These are phyloP conservation scores for Psix sp. DNA, from an alignment of 1,140 invertebrate genomes.

Conservation along the genomic window DNA sequence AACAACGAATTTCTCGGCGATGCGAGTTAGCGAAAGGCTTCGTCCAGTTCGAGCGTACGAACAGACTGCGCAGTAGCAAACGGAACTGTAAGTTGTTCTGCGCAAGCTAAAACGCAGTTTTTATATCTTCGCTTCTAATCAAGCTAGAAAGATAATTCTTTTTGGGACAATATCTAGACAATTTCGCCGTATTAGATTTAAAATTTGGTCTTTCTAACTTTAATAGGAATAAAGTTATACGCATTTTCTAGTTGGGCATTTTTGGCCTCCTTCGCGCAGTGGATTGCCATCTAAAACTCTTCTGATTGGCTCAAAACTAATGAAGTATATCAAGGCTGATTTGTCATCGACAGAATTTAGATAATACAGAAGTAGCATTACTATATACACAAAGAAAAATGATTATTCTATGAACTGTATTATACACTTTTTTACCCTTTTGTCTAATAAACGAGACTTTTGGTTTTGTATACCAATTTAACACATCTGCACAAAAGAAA, in stretches of 20 bases:
- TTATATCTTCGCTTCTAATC: conserved; percentile 61
- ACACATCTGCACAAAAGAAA: too few species aligned
- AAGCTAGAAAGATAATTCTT: conserved; percentile 54
- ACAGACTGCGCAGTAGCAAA: conserved; percentile 65
- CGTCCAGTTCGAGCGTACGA: conserved; percentile 60
- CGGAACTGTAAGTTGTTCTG: conserved; percentile 39
- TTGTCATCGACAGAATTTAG: too few species aligned
- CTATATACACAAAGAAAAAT: too few species aligned
- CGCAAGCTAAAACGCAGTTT: conserved; percentile 65
- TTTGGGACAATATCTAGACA: conserved; percentile 56
- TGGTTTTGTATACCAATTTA: too few species aligned
- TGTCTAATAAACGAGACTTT: too few species aligned
- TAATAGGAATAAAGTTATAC: conserved; percentile 25
- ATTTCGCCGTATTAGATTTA: conserved; percentile 69
- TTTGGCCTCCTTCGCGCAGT: too few species aligned
- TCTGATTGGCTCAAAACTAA: too few species aligned
- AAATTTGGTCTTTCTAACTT: conserved; percentile 55
- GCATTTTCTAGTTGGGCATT: conserved; percentile 36
- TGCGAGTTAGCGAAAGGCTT: conserved; percentile 69
- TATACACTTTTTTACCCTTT: too few species aligned
- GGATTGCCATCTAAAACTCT: too few species aligned
- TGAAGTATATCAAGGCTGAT: too few species aligned
- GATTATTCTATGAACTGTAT: too few species aligned
- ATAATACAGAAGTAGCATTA: too few species aligned
- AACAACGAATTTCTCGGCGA: conserved; percentile 40